Evolutionary conservation across 2,888 invertebrate genomes (phyloP).

Genomic region (Drosophila neotestacea): DNA sequence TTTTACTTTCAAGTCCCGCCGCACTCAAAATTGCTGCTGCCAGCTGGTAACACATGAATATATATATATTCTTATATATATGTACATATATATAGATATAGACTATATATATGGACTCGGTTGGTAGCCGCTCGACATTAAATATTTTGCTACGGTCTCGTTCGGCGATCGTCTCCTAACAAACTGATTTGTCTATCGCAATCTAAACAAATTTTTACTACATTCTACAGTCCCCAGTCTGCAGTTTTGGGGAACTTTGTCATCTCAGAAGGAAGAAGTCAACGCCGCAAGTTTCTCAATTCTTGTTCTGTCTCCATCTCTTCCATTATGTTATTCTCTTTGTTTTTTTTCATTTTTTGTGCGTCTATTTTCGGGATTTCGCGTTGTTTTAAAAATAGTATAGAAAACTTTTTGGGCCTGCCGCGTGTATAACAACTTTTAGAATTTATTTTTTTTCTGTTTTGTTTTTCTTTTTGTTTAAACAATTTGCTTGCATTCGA

Average conservation of each 20-base stretch:
- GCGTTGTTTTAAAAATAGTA: constrained; percentile 55
- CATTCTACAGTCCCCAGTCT: constrained; percentile 36
- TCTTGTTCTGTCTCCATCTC: constrained; percentile 43
- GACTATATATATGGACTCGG: constrained; percentile 41
- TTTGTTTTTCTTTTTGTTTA: constrained; percentile 13
- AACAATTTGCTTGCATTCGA: constrained; percentile 48
- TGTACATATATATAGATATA: constrained; percentile 23
- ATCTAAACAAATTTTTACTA: constrained; percentile 72
- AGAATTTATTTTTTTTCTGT: constrained; percentile 4
- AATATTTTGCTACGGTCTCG: constrained; percentile 75
- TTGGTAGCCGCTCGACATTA: constrained; percentile 66
- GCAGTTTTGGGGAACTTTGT: constrained; percentile 22
- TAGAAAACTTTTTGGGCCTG: constrained; percentile 33
- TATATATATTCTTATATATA: constrained; percentile 44
- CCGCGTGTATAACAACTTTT: constrained; percentile 33
- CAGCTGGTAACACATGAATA: constrained; percentile 71
- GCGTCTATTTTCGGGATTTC: constrained; percentile 56
- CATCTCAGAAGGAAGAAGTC: constrained; percentile 61
- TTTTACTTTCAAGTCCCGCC: constrained; percentile 66
- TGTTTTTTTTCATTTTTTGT: background rate
- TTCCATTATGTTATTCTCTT: constrained; percentile 41
- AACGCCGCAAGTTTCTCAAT: constrained; percentile 49
- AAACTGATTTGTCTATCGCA: constrained; percentile 74
- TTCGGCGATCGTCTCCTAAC: constrained; percentile 82
- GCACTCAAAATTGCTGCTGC: constrained; percentile 73